phyloP scores from a whole-genome alignment of 2,797 vertebrate genomes.

The Eidolon dupreanum region DNA sequence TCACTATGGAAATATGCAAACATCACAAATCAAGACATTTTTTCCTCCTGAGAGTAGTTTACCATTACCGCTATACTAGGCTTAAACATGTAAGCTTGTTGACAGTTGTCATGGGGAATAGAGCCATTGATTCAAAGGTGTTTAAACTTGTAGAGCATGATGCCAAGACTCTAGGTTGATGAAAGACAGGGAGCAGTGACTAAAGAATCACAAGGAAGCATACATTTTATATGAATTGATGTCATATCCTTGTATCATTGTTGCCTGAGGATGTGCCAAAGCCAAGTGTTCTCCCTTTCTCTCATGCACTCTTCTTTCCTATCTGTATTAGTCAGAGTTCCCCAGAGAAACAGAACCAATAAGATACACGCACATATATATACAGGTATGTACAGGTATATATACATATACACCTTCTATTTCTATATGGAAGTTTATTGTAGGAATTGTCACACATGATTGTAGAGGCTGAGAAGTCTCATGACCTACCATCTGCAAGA shows the following conservation, averaged over 20 bases:
- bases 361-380: too few relatives aligned
- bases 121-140: neutral
- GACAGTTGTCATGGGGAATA: too few relatives aligned
- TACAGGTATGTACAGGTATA: fast-evolving
- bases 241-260: neutral
- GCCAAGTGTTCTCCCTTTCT: neutral
- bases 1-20: neutral
- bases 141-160: neutral
- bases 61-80: neutral
- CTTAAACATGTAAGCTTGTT: neutral
- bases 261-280: neutral
- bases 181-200: too few relatives aligned
- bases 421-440: neutral
- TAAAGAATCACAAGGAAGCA: neutral
- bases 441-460: neutral
- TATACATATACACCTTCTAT: neutral
- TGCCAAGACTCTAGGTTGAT: too few relatives aligned
- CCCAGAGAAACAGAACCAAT: neutral
- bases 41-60: neutral
- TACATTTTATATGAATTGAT: too few relatives aligned
- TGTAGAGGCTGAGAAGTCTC: too few relatives aligned
- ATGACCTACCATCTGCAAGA: too few relatives aligned
- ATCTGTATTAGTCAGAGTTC: neutral
- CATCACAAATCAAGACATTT: neutral
- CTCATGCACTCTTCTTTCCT: neutral